Evolutionary conservation across 2,888 invertebrate species (phyloP), one percentile per base, ranked within the genome.

Genomic region (Rhamphomyia laevipes): DNA sequence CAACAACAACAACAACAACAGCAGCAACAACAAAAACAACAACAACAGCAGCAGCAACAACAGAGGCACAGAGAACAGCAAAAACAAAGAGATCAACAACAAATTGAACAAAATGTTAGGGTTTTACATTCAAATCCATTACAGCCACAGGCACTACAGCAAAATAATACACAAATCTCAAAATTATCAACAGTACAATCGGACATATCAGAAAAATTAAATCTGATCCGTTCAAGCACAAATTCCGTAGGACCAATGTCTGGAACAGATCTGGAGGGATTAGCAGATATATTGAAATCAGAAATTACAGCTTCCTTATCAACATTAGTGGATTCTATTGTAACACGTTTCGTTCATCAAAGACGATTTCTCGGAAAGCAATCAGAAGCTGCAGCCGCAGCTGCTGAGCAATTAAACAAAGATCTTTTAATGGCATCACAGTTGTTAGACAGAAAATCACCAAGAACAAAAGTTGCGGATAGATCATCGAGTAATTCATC

Each of bases 271-370:
- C 74, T 93, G 9, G 89, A 92, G 65, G 86, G 86, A 47, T 75
- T 96, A 46, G 90, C 92, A n/a, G 90, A 92, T 63, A 82, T 86
- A 48, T 76, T 96, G 6, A 95, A 95, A 73, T 82, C 81, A 46
- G 94, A 95, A 74, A 86, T 95, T 56, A 84, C 86, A 21, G 80
- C 86, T 35, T 88, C 88, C 2, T 71, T 95, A 42, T 82, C 86
- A 16, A 86, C 82, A 57, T 75, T 92, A 42, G 86, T 95, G 57
- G 94, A 95, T 68, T 86, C 87, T 17, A 86, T 93, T 52, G 80
- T 94, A 53, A 82, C 86, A 27, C 78, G 88, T 58, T 91, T 87
- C 63, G 81, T 87, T 53, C 87, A 89, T 58, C 88, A 89, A 68
- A 78, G 85, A 54, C 77, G 86, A 56, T 79, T 80, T 57, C 73